Evolutionary conservation across 2,888 invertebrate species (phyloP).

Genomic region (Eretmocerus hayati): DNA sequence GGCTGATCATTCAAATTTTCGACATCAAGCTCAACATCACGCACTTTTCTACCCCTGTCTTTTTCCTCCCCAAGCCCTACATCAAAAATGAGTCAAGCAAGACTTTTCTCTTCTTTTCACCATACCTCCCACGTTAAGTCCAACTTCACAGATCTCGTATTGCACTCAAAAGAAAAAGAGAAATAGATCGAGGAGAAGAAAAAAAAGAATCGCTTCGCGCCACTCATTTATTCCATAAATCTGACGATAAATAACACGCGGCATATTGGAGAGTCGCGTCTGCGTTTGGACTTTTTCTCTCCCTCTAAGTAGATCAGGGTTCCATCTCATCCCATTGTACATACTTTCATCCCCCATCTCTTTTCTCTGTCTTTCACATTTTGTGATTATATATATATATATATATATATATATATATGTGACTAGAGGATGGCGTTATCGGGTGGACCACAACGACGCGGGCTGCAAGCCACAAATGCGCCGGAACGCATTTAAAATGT

Average conservation of each 20-base stretch:
- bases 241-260: conserved; percentile 45
- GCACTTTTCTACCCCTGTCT: too few species aligned
- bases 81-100: neutral
- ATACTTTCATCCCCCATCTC: too few species aligned
- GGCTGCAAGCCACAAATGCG: conserved; percentile 34
- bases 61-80: neutral
- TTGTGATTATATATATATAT: too few species aligned
- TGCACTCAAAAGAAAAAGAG: neutral
- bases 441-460: conserved; percentile 29
- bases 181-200: neutral
- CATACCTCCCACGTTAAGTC: too few species aligned
- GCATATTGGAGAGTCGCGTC: conserved; percentile 35
- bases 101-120: conserved; percentile 3
- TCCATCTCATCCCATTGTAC: neutral
- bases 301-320: conserved; percentile 13
- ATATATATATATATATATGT: too few species aligned
- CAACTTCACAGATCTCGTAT: too few species aligned
- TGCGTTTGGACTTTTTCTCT: conserved; percentile 8
- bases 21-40: too few species aligned
- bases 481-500: conserved; percentile 48
- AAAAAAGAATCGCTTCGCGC: conserved; percentile 26
- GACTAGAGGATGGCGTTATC: too few species aligned
- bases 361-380: too few species aligned
- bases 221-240: conserved; percentile 46
- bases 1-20: too few species aligned